A percentile compares a stretch with the other conserved stretches of the same genome.
Evolutionary conservation across 2,797 vertebrate species (phyloP).

Genomic region (Morelia viridis): DNA sequence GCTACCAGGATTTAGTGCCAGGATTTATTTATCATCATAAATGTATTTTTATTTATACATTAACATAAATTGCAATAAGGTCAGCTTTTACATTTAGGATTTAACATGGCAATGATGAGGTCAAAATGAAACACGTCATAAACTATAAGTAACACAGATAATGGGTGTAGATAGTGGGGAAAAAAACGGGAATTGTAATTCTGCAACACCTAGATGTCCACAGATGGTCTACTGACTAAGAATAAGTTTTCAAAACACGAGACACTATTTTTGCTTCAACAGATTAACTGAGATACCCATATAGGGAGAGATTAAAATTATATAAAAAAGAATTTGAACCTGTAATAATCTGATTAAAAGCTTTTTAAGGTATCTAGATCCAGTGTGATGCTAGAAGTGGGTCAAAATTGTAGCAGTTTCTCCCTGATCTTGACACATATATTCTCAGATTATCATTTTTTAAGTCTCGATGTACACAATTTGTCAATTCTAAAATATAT

Average conservation of each 20-base stretch:
- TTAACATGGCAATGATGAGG: not conserved
- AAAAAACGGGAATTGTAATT: not conserved
- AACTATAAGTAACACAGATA: not conserved
- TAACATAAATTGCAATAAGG: not conserved
- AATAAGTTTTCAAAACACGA: not conserved
- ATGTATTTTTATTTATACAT: not conserved
- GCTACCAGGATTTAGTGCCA: not conserved
- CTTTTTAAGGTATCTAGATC: not conserved
- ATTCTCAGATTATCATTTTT: not conserved
- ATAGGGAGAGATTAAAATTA: not conserved
- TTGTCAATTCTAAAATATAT: not conserved
- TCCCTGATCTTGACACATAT: not conserved
- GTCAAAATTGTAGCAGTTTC: not conserved
- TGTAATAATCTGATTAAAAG: not conserved
- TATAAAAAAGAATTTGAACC: not conserved
- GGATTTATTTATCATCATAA: not conserved
- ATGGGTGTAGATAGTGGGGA: not conserved
- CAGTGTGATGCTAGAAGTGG: not conserved
- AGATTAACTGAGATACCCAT: not conserved
- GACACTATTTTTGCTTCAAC: no score
- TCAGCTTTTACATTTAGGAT: not conserved
- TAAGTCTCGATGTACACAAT: not conserved
- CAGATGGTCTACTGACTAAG: not conserved
- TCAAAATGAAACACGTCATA: not conserved
- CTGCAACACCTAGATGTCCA: not conserved